phyloP scores from a whole-genome alignment of 2,113 vertebrate species.

The Arvicanthis niloticus region DNA sequence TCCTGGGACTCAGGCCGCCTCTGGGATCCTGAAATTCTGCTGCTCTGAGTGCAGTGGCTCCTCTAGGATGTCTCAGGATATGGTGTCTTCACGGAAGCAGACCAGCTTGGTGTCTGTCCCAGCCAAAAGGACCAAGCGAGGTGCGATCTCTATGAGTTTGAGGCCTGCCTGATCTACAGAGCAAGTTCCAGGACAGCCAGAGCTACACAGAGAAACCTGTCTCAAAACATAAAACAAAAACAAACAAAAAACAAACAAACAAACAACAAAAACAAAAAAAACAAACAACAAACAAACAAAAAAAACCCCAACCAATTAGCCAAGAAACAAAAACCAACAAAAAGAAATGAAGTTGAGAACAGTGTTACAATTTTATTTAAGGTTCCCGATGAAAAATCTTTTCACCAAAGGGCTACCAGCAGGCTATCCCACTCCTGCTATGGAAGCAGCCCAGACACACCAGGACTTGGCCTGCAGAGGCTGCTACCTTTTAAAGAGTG shows the following conservation, averaged over 20 bases:
- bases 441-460: neutral
- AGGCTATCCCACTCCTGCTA: neutral
- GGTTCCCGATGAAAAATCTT: neutral
- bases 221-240: neutral
- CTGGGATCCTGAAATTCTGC: too few species aligned
- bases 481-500: neutral
- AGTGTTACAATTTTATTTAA: constrained; percentile 43
- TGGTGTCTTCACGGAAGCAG: too few species aligned
- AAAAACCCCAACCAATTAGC: neutral
- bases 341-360: neutral
- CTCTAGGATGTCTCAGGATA: too few species aligned
- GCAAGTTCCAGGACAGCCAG: neutral
- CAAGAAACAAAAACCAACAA: neutral
- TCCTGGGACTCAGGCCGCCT: too few species aligned
- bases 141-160: neutral
- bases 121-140: too few species aligned
- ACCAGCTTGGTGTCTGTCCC: too few species aligned
- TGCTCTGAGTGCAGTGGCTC: too few species aligned
- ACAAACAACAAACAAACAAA: too few species aligned
- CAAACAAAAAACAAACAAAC: neutral
- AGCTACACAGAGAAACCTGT: neutral
- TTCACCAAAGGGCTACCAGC: neutral
- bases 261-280: neutral
- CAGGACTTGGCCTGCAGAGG: neutral
- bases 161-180: neutral